phyloP scores from a whole-genome alignment of 2,888 invertebrate genomes.

The Dorcus parallelipipedus region DNA sequence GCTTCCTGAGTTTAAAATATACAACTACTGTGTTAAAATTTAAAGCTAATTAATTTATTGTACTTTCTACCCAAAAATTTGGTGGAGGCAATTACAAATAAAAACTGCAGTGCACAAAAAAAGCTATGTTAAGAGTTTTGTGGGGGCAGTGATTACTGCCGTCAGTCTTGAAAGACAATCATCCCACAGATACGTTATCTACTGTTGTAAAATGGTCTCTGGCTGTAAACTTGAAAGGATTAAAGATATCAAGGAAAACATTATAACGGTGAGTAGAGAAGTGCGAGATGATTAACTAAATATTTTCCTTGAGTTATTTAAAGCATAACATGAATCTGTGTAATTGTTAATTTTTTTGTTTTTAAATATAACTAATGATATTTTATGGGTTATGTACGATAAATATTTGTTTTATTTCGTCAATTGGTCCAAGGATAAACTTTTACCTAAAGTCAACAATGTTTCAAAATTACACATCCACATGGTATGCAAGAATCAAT shows the following conservation, averaged over 20 bases:
- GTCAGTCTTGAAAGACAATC: conserved; percentile 28
- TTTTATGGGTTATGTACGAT: not conserved
- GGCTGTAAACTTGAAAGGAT: conserved; percentile 3
- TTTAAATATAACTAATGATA: not conserved
- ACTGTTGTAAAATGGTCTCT: conserved; percentile 11
- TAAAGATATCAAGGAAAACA: too few species aligned
- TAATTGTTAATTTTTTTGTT: not conserved
- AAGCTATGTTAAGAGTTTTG: conserved; percentile 35
- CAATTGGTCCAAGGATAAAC: conserved; percentile 5
- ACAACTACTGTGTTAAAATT: conserved; percentile 33
- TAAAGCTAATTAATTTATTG: conserved; percentile 43
- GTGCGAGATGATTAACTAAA: too few species aligned
- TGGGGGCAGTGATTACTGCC: conserved; percentile 25
- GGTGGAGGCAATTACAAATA: conserved; percentile 28
- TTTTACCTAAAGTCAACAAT: conserved; percentile 1
- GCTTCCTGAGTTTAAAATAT: conserved; percentile 36
- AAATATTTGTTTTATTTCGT: not conserved
- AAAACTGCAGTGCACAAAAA: conserved; percentile 38
- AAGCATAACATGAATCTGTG: not conserved
- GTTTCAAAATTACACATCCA: not conserved
- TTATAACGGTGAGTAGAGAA: too few species aligned
- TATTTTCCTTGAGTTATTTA: not conserved
- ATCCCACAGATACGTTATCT: conserved; percentile 18
- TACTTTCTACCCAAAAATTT: conserved; percentile 39
- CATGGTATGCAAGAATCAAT: conserved; percentile 2